Evolutionary conservation across 2,888 invertebrate genomes (phyloP).

Genomic region (Liodrosophila aerea): DNA sequence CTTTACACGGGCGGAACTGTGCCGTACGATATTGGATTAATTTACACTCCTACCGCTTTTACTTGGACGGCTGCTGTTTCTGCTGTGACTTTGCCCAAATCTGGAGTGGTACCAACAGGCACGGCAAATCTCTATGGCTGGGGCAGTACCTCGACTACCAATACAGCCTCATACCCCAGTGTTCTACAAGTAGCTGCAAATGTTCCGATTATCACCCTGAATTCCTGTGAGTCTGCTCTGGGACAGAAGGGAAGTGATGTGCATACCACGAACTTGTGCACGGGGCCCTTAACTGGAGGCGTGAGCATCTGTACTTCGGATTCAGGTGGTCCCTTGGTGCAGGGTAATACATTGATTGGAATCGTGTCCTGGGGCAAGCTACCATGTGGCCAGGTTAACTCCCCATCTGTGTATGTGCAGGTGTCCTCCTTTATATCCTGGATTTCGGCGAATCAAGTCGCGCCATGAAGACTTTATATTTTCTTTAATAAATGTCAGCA

Average conservation of each 20-base stretch:
- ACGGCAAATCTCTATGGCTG: slow-evolving; percentile 77
- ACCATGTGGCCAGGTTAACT: slow-evolving; percentile 81
- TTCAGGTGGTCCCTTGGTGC: slow-evolving; percentile 80
- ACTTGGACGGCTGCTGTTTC: slow-evolving; percentile 70
- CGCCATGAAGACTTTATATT: slow-evolving; percentile 5
- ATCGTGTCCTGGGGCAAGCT: slow-evolving; percentile 83
- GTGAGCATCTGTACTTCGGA: slow-evolving; percentile 78
- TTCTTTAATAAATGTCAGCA: too few relatives aligned
- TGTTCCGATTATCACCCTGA: slow-evolving; percentile 67
- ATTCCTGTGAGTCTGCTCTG: slow-evolving; percentile 67
- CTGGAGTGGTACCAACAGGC: slow-evolving; percentile 62
- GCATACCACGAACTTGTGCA: slow-evolving; percentile 77
- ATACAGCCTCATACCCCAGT: slow-evolving; percentile 61
- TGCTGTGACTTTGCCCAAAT: slow-evolving; percentile 64
- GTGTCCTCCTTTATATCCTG: slow-evolving; percentile 82
- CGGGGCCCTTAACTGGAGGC: slow-evolving; percentile 78
- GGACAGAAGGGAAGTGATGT: slow-evolving; percentile 66
- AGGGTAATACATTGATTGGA: slow-evolving; percentile 79
- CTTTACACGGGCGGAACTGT: slow-evolving; percentile 77
- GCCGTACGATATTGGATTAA: slow-evolving; percentile 80
- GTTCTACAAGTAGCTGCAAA: slow-evolving; percentile 74
- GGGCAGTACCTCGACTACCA: slow-evolving; percentile 79
- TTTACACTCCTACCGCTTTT: slow-evolving; percentile 76
- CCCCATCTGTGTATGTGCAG: slow-evolving; percentile 83
- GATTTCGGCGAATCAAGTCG: slow-evolving; percentile 69